Evolutionary conservation across 2,888 invertebrate genomes (phyloP).

Genomic region (Leptogaster cylindrica): DNA sequence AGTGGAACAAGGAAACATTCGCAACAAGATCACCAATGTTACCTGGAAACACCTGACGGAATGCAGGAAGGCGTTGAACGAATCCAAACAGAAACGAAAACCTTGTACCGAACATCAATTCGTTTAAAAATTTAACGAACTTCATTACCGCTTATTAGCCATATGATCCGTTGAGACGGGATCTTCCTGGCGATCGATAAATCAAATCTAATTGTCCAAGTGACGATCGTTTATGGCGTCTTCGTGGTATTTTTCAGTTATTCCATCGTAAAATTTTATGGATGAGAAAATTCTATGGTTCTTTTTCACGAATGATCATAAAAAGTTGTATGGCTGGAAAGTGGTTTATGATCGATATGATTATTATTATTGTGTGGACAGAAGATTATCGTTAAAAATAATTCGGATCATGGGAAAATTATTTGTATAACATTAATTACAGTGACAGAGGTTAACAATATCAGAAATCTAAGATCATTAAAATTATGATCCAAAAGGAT

Average conservation of each 20-base stretch:
- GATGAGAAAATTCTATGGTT: conserved; percentile 4
- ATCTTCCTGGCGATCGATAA: conserved; percentile 34
- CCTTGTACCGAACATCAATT: no score
- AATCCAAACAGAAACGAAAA: no score
- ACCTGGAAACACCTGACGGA: conserved; percentile 36
- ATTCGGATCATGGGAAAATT: conserved; percentile 31
- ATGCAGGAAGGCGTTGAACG: conserved; percentile 1
- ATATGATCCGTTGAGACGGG: conserved; percentile 9
- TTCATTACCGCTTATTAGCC: conserved; percentile 34
- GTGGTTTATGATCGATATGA: conserved; percentile 40
- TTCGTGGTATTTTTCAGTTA: conserved; percentile 22
- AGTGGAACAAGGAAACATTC: conserved; percentile 32
- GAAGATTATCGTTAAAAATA: conserved; percentile 40
- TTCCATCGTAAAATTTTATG: conserved; percentile 30
- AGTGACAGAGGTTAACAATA: no score
- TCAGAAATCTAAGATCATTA: no score
- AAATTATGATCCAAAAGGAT: no score
- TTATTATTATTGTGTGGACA: conserved; percentile 33
- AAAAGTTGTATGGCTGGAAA: background rate
- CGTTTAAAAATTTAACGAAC: background rate
- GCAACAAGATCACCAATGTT: conserved; percentile 9
- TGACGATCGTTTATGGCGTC: conserved; percentile 37
- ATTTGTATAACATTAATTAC: no score
- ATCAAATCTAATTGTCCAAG: conserved; percentile 37
- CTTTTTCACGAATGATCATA: no score